Percentiles rank a stretch among this genome's conserved stretches.
Evolutionary conservation across 2,888 invertebrate species (phyloP).

Genomic region (Caenorhabditis doughertyi): DNA sequence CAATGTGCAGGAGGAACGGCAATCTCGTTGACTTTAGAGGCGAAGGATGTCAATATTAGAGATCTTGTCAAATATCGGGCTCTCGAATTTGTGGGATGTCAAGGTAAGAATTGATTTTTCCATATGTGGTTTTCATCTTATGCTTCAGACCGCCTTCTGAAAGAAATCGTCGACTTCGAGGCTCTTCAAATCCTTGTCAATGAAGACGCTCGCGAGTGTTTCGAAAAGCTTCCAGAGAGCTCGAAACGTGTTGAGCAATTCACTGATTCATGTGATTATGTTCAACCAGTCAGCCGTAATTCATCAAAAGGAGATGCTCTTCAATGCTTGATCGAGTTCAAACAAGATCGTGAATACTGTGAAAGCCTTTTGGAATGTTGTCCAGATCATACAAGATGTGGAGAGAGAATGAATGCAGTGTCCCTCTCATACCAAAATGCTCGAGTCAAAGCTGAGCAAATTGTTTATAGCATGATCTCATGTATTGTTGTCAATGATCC

Average conservation of each 20-base stretch:
- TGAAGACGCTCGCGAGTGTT: slow-evolving; percentile 74
- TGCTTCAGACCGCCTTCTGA: slow-evolving; percentile 62
- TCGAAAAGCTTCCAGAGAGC: slow-evolving; percentile 70
- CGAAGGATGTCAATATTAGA: slow-evolving; percentile 67
- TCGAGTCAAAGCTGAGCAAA: slow-evolving; percentile 70
- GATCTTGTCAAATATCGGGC: slow-evolving; percentile 67
- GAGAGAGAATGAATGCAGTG: slow-evolving; percentile 75
- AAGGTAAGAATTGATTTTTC: slow-evolving; percentile 39
- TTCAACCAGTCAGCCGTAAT: slow-evolving; percentile 60
- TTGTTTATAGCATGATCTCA: slow-evolving; percentile 69
- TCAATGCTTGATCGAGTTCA: slow-evolving; percentile 71
- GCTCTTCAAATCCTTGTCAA: slow-evolving; percentile 71
- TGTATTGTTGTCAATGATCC: slow-evolving; percentile 69
- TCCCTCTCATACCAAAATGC: slow-evolving; percentile 71
- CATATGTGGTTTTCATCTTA: background rate
- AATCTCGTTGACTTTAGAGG: slow-evolving; percentile 64
- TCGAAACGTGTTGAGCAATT: slow-evolving; percentile 63
- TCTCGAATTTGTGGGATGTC: slow-evolving; percentile 68
- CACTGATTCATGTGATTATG: slow-evolving; percentile 64
- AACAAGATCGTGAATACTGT: slow-evolving; percentile 71
- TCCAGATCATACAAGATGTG: slow-evolving; percentile 74
- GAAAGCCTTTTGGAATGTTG: slow-evolving; percentile 73
- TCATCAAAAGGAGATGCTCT: slow-evolving; percentile 63
- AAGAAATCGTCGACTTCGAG: slow-evolving; percentile 74
- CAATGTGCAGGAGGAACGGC: slow-evolving; percentile 71